Base-by-base conservation (phyloP, 2,113 vertebrate genomes). In the Sisor rabdophorus region DNA sequence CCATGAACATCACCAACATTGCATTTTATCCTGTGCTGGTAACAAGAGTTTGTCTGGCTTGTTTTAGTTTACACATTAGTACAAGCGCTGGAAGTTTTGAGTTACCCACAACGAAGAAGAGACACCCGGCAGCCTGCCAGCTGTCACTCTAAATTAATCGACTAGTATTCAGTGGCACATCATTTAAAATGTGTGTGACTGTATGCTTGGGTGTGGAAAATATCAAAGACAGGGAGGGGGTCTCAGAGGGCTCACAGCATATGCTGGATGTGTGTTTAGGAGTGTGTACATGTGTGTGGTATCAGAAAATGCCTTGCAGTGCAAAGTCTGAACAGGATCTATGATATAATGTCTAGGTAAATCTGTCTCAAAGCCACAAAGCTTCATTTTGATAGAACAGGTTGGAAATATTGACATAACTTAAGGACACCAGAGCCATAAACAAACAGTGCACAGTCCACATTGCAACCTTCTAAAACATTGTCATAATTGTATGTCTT, bases 61-160 rank as follows among this genome's bases (percentile, higher is more conserved):
- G 19, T 24, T 52, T 10, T 13, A 69, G 65, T 47, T 30, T 30
- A 69, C 47, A 69, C 65, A 69, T 69, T 47, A 69, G 65, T 48
- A 52, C 15, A 20, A 67, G 44, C 2, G 15, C 6, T 28, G 24
- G 65, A 52, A 52, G 65, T 69, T 24, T 69, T 48, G 1, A 10
- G 65, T 69, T 69, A 69, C 65, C 28, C 47, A 69, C 65, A 69
- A 47, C 65, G 48, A 69, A 69, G 65, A 47, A 69, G 26, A 69
- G 65, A 52, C 65, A 50, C 26, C 16, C 20, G 13, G 36, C n/a
- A 32, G 58, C 19, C 6, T 19, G n/a, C 70, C 70, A 72, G 22
- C 54, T 72, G 71, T 59, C 71, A 12, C 81, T 83, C 79, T 85
- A 81, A 76, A 54, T 77, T 78, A 67, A 61, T 65, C 77, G 77